These are phyloP conservation scores for Anorthoa munda DNA, from an alignment of 2,888 invertebrate genomes.

Conservation along the genomic window DNA sequence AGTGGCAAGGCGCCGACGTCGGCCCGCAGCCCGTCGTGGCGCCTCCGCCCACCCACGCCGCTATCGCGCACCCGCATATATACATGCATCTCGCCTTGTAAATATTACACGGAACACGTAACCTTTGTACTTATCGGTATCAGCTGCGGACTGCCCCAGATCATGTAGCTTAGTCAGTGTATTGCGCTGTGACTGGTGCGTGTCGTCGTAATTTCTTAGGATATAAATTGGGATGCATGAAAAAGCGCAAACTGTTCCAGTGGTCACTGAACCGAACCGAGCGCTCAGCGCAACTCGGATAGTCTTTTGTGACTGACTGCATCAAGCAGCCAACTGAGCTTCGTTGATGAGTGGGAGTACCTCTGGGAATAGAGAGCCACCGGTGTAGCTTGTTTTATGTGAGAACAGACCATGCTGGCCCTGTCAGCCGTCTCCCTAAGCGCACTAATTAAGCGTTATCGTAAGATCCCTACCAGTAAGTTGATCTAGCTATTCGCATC, in stretches of 20 bases:
- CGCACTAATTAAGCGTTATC: too few species aligned
- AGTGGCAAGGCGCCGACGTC: conserved; percentile 78
- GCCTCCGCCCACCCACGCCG: conserved; percentile 60
- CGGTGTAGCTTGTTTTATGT: too few species aligned
- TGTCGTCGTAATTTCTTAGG: conserved; percentile 18
- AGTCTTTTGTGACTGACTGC: neutral
- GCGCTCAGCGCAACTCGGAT: neutral
- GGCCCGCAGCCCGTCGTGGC: conserved; percentile 60
- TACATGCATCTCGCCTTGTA: conserved; percentile 79
- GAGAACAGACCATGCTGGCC: too few species aligned
- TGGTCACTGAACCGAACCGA: neutral
- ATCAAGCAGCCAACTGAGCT: neutral
- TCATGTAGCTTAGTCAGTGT: conserved; percentile 11
- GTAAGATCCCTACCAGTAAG: too few species aligned
- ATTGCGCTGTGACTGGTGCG: conserved; percentile 19
- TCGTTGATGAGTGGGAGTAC: neutral
- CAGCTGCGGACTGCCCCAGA: conserved; percentile 40
- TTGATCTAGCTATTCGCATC: too few species aligned
- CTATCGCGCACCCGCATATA: conserved; percentile 66
- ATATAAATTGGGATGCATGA: neutral
- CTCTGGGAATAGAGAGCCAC: neutral
- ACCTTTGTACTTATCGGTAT: conserved; percentile 42
- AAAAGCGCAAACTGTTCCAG: neutral
- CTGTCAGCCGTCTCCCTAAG: too few species aligned
- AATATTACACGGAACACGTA: conserved; percentile 64